Evolutionary conservation across 2,888 invertebrate species (phyloP), one percentile per base, ranked within the genome.

Genomic region (Ctenicera cuprea): DNA sequence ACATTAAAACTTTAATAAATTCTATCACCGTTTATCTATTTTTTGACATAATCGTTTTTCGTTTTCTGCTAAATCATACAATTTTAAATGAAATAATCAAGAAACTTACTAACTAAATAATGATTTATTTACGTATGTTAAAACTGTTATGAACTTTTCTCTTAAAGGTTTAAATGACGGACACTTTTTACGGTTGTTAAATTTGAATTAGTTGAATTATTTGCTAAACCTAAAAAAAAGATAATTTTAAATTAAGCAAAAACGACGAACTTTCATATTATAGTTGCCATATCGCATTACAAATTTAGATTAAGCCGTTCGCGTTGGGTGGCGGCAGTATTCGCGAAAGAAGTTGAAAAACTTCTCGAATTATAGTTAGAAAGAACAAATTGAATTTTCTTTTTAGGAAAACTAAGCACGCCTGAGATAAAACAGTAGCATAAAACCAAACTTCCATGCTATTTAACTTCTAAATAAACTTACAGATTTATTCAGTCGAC

Each of bases 311-410:
- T 54, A 54, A 16, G 14, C 11, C 5, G 22, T n/a, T 14, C 33
- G 30, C 16, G 22, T 54, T 33, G n/a, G n/a, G n/a, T n/a, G n/a
- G n/a, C n/a, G 54, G 30, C 54, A 54, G 54, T 12, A 33, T 54
- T 12, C 14, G 54, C 14, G 54, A 54, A 54, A 54, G 52, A 54
- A 54, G 54, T 54, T 54, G n/a, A 16, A 14, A 54, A 54, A 54
- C 54, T 54, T 54, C 33, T 54, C 54, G 54, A 54, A 54, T 33
- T 54, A 54, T 54, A 54, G 54, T 54, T 14, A 30, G 54, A 26
- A 33, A 9, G 54, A 30, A 54, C 54, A 54, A 54, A 54, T 54
- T 54, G 54, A 54, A 54, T 54, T 54, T 54, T 54, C 22, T 30
- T 14, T 54, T 54, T 54, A 30, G 33, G 12, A 30, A 30, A 50